Evolutionary conservation across 2,113 vertebrate genomes (phyloP).

Genomic region (Barbus barbus): DNA sequence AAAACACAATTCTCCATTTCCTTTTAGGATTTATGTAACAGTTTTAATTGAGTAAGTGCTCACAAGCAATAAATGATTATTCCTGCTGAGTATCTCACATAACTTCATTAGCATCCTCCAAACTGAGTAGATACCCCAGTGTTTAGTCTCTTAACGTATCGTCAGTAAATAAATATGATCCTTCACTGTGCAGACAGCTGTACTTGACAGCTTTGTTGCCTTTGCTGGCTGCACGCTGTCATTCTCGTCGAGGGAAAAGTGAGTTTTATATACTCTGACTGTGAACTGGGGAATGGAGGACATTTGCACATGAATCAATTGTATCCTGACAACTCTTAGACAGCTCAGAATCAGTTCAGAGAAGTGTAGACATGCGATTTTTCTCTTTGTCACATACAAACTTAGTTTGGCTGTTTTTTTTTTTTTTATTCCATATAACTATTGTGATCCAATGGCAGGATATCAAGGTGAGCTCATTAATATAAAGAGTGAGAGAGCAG

Average conservation of each 20-base stretch:
- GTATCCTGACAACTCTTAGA: constrained; percentile 83
- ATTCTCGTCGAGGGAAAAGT: constrained; percentile 86
- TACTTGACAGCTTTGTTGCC: constrained; percentile 95
- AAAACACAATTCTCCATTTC: constrained; percentile 5
- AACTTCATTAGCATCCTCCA: constrained; percentile 71
- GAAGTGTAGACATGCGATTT: constrained; percentile 73
- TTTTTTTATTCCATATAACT: constrained; percentile 51
- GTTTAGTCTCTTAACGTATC: constrained; percentile 76
- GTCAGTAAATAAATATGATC: constrained; percentile 82
- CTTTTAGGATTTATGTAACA: constrained; percentile 5
- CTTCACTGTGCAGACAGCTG: constrained; percentile 87
- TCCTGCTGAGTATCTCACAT: constrained; percentile 44
- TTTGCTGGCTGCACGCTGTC: constrained; percentile 91
- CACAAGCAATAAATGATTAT: constrained; percentile 46
- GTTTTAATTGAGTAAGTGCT: constrained; percentile 31
- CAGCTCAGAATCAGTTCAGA: constrained; percentile 79
- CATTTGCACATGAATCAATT: constrained; percentile 98
- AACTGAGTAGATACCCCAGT: constrained; percentile 70
- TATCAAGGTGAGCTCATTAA: constrained; percentile 78
- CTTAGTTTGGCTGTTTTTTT: constrained; percentile 66
- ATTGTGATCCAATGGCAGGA: constrained; percentile 69
- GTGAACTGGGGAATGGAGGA: constrained; percentile 85
- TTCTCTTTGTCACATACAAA: constrained; percentile 71
- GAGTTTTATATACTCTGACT: constrained; percentile 89
- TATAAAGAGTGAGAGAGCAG: constrained; percentile 68